Conservation (phyloP, 1,140 invertebrate species). For the Spodoptera frugiperda region DNA sequence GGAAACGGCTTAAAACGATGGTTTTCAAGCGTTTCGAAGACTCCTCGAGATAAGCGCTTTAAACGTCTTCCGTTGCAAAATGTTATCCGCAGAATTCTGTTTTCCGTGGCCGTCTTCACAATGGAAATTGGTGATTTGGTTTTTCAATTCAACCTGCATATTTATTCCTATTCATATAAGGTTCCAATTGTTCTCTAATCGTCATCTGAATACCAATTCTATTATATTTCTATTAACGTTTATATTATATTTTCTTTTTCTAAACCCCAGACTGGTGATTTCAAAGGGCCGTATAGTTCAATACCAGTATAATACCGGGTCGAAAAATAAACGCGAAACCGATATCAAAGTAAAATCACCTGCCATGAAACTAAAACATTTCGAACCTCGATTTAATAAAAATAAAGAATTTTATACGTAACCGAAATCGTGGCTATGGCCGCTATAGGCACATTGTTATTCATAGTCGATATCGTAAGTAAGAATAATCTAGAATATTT, state of each 20-base stretch:
- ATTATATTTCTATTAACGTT: too few species aligned
- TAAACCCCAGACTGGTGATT: too few species aligned
- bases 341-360: slow-evolving; percentile 29
- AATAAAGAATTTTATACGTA: slow-evolving; percentile 18
- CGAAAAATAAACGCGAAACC: not conserved
- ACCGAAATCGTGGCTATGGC: not conserved
- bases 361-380: slow-evolving; percentile 20
- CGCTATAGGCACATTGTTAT: slow-evolving; percentile 22
- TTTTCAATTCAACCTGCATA: too few species aligned
- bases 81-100: not conserved
- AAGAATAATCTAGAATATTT: slow-evolving; percentile 42
- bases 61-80: not conserved
- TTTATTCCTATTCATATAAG: too few species aligned
- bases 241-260: too few species aligned
- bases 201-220: too few species aligned
- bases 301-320: not conserved
- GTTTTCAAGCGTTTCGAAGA: slow-evolving; percentile 4
- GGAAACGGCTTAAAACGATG: slow-evolving; percentile 9
- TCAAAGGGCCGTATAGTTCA: too few species aligned
- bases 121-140: too few species aligned
- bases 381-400: slow-evolving; percentile 26
- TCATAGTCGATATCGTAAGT: slow-evolving; percentile 39
- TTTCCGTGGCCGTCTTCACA: not conserved
- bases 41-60: not conserved
- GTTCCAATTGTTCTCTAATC: too few species aligned